Base-by-base conservation (phyloP, 2,113 vertebrate genomes). In the Rhinolophus sinicus region DNA sequence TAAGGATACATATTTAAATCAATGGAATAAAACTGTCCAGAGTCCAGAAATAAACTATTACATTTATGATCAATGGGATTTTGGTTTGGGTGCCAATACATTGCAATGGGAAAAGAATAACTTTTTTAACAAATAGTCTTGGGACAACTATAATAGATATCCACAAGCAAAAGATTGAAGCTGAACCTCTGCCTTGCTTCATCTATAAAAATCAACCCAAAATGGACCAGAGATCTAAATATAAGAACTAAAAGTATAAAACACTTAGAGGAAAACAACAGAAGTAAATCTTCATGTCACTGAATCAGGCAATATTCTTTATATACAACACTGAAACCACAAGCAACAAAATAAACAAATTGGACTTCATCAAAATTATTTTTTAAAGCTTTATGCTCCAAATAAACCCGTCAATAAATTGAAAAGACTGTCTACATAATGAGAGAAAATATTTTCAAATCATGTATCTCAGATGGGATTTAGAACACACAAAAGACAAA, bases 401-500 rank as follows among this genome's bases (percentile, higher is more conserved):
- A 47, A 88, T 21, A 4, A 62, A 60, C 33, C 22, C 77, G 64
- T 92, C 35, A 72, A 65, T 35, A 64, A 84, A 26, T n/a, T 80
- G 33, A 65, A 88, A 92, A 65, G 13, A 44, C 9, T 62, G 40
- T 75, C 9, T 33, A 81, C 1, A 9, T 35, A 47, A 40, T 62
- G 16, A 90, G 62, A 70, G 30, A 60, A 84, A 97, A 54, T 38
- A 93, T 14, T 87, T 93, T 22, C 2, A 73, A 93, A 69, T 40
- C 18, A 72, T 83, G 0, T 80, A 28, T 85, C 35, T 97, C 14
- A 91, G 24, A 83, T 76, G 44, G 11, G 28, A 40, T 30, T 72
- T 12, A 77, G 22, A 58, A 65, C 80, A 80, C 40, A 64, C 69
- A 65, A 54, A 69, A 82, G 38, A 52, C 15, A 69, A 4, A 77